Percentiles rank a stretch among this genome's conserved stretches.
Evolutionary conservation across 2,113 vertebrate genomes (phyloP).

Genomic region (Alexandromys fortis): DNA sequence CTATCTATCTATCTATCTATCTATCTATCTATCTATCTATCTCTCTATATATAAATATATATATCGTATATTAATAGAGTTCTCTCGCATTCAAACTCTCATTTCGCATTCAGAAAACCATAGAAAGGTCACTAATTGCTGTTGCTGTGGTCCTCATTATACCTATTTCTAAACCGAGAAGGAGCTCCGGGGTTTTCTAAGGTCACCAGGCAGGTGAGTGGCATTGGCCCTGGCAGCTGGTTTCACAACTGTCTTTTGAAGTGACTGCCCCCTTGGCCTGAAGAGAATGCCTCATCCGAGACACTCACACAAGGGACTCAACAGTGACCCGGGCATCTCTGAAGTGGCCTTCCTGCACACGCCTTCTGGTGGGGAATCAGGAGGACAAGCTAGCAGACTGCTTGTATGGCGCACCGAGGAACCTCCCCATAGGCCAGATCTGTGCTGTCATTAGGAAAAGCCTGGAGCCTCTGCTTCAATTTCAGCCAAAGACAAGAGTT

Average conservation of each 20-base stretch:
- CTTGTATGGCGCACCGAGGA: rapidly evolving
- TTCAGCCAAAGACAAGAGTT: background rate
- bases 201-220: background rate
- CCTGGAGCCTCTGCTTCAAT: no score
- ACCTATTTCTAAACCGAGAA: background rate
- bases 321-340: background rate
- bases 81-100: background rate
- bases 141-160: background rate
- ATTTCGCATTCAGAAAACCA: background rate
- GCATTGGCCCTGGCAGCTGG: background rate
- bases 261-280: background rate
- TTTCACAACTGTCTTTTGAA: background rate
- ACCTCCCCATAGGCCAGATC: background rate
- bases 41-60: no score
- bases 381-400: background rate
- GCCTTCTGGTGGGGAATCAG: no score
- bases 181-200: background rate
- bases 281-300: background rate
- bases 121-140: background rate
- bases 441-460: background rate
- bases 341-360: no score
- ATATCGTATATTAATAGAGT: background rate
- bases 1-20: no score
- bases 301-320: background rate
- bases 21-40: no score